Base-by-base conservation (phyloP, 2,888 invertebrate species). In the Thymelicus acteon region DNA sequence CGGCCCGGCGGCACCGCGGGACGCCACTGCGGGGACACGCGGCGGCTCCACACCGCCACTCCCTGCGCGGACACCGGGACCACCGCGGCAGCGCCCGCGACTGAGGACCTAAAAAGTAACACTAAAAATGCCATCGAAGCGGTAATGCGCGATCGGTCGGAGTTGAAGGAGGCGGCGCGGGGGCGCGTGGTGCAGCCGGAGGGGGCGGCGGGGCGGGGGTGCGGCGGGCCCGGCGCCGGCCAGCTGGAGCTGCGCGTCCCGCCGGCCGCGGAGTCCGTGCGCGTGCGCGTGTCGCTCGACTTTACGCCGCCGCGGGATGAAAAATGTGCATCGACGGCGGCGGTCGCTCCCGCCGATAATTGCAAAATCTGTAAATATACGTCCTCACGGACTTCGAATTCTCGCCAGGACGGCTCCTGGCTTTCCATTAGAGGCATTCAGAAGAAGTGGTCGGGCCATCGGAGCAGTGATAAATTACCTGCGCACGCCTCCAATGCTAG, bases 171-270 rank as follows among this genome's bases (percentile, higher is more conserved):
- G 71, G 82, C 82, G 19, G 84, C 82, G 2, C 75, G 75, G 4
- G 87, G 86, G 0, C 82, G 86, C 15, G 73, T 80, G n/a, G 75
- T 77, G 0, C 47, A 60, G 1, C 24, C 37, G 15, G 63, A 39
- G n/a, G 40, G 64, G 52, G 39, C 19, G 72, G 31, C 57, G 15
- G 54, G 60, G 67, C 61, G 7, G 72, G 48, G 3, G 40, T 40
- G 68, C 69, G 49, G 64, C 72, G 37, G 44, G 13, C 60, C 62
- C 40, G 72, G 73, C 39, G 72, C 61, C 48, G 79, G 75, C n/a
- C 71, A 71, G 13, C 71, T 79, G 58, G 77, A 81, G 7, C 74
- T 85, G 57, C 71, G 72, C 62, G 76, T 85, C 39, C 83, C 83
- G 5, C 67, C 77, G 3, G 78, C 77, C 7, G 74, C 79, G 12